These are phyloP conservation scores for Cyclina sinensis DNA, from an alignment of 1,140 invertebrate genomes.

Conservation along the genomic window DNA sequence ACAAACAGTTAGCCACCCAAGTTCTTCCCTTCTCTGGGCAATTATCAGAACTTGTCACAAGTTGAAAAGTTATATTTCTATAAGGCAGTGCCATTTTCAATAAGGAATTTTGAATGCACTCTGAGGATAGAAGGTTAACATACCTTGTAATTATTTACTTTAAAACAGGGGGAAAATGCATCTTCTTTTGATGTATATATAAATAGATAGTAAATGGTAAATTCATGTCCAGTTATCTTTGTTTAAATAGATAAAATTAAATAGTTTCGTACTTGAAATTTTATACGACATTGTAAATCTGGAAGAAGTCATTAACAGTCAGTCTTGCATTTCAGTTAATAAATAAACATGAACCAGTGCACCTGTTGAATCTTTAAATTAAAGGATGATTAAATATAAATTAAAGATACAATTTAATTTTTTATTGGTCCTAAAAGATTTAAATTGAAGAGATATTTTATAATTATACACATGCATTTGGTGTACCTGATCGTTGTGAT, in stretches of 20 bases:
- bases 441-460: neutral
- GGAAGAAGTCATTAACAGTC: conserved; percentile 1
- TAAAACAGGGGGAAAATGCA: too few relatives aligned
- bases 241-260: conserved; percentile 5
- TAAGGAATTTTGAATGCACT: too few relatives aligned
- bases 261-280: conserved; percentile 17
- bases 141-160: too few relatives aligned
- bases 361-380: neutral
- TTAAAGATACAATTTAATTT: conserved; percentile 1
- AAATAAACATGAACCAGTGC: neutral
- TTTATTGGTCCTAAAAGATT: neutral
- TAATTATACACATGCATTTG: neutral
- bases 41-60: too few relatives aligned
- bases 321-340: neutral
- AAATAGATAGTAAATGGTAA: neutral
- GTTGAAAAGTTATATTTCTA: too few relatives aligned
- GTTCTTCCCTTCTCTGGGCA: too few relatives aligned
- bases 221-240: neutral
- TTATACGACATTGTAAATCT: neutral
- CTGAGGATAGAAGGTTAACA: too few relatives aligned
- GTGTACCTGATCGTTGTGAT: neutral
- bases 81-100: too few relatives aligned
- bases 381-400: neutral
- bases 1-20: too few relatives aligned
- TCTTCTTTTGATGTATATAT: conserved; percentile 7